Conservation (phyloP, 2,113 vertebrate species). For the Rhinogobius similis region DNA sequence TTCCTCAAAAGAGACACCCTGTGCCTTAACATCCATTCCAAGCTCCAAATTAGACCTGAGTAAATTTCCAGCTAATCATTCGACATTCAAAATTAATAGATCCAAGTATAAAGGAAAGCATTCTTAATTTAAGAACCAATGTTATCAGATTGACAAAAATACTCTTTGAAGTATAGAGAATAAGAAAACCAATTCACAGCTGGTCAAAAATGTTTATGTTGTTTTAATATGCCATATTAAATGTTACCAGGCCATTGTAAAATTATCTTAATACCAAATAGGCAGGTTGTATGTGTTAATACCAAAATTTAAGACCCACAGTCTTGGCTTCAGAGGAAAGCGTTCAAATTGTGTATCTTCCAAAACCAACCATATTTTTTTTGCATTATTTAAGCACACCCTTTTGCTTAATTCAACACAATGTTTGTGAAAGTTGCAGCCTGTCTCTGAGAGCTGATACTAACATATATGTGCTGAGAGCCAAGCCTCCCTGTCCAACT, state of each 20-base stretch:
- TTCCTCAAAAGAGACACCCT: not conserved
- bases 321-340: not conserved
- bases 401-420: not conserved
- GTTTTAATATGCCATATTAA: too few relatives aligned
- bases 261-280: not conserved
- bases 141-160: not conserved
- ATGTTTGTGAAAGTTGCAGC: not conserved
- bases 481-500: conserved; percentile 49
- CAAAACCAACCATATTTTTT: too few relatives aligned
- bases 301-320: too few relatives aligned
- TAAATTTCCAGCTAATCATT: not conserved
- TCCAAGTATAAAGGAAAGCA: not conserved
- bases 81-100: not conserved
- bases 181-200: too few relatives aligned
- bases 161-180: too few relatives aligned
- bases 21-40: not conserved
- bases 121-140: not conserved
- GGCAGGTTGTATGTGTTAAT: not conserved
- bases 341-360: not conserved
- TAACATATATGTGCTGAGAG: conserved; percentile 23
- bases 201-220: too few relatives aligned
- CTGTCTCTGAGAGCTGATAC: not conserved
- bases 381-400: not conserved
- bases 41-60: not conserved
- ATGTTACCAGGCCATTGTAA: too few relatives aligned